Base-by-base conservation (phyloP, 2,797 vertebrate genomes). In the Oreortyx pictus region DNA sequence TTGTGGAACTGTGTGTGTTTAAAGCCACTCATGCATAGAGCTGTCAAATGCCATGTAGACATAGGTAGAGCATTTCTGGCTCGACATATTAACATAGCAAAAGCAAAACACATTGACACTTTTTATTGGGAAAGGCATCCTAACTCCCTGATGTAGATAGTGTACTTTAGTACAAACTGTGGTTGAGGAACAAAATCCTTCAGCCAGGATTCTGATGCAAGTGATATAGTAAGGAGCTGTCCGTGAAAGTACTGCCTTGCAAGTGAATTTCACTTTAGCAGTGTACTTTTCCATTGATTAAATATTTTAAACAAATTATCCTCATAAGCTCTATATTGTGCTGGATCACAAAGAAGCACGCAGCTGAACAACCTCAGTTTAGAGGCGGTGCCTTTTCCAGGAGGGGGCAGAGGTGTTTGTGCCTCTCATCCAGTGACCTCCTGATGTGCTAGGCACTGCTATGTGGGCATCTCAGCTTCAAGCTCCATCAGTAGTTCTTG, bases 31-130 rank as follows among this genome's bases (percentile, higher is more conserved):
- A 14, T 54, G 94, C 90, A 74, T 9, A 59, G 77, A 95, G 73
- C 94, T 95, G 94, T 89, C 93, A 89, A 88, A 78, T 11, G 39
- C 82, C 86, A 35, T 18, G 68, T 16, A 78, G 79, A 31, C 89
- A 81, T 2, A 75, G 91, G 87, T 56, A 92, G 82, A 83, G 73
- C 82, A 20, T 88, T 92, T 50, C 89, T 92, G 73, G 79, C 75
- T 72, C 46, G 2, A 52, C n/a, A 2, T 11, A 82, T 50, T 93
- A 87, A 20, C 82, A 25, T 2, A 14, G 75, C 88, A 74, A 59
- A 89, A 86, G 79, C 73, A 76, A 54, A 88, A 91, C 46, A 47
- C 90, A 73, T 33, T 79, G 95, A 78, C 70, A 44, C 22, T 68
- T 96, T 78, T 70, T 90, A 70, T 83, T 60, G 82, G 85, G 82